A percentile compares a stretch with the other conserved stretches of the same genome.
Conservation (phyloP, 2,888 invertebrate species). For the Meliscaeva auricollis region DNA sequence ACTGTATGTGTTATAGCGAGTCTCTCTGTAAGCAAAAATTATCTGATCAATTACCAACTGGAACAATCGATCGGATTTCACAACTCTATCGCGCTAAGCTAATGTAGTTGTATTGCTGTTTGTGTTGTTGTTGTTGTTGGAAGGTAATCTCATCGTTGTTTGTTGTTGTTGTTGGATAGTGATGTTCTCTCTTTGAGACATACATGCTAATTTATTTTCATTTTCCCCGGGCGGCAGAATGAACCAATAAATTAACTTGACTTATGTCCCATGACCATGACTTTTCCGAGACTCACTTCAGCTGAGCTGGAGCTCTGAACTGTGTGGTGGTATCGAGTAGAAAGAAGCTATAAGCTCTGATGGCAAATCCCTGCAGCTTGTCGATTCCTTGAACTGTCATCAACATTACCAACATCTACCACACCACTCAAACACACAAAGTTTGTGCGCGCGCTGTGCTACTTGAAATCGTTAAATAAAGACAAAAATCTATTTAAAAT, state of each 20-base stretch:
- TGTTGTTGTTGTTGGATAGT: neutral
- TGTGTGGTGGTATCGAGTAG: neutral
- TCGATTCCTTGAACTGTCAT: slow-evolving; percentile 76
- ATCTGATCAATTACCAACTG: slow-evolving; percentile 76
- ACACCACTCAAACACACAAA: slow-evolving; percentile 22
- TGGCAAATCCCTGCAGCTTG: slow-evolving; percentile 72
- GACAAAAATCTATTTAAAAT: slow-evolving; percentile 18
- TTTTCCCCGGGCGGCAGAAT: slow-evolving; percentile 71
- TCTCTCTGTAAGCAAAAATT: slow-evolving; percentile 51
- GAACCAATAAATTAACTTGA: slow-evolving; percentile 76
- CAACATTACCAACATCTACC: slow-evolving; percentile 55
- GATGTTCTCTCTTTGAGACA: slow-evolving; percentile 67
- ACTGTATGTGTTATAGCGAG: neutral
- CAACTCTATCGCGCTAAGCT: slow-evolving; percentile 67
- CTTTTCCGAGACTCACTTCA: slow-evolving; percentile 15
- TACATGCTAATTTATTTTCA: slow-evolving; percentile 76
- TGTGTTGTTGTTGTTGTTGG: neutral
- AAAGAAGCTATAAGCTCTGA: slow-evolving; percentile 51
- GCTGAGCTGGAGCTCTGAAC: neutral
- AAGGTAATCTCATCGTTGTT: slow-evolving; percentile 40
- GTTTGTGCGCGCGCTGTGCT: slow-evolving; percentile 4
- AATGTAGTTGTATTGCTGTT: slow-evolving; percentile 62
- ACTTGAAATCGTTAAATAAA: slow-evolving; percentile 4
- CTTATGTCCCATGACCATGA: slow-evolving; percentile 75
- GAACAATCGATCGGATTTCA: slow-evolving; percentile 75